These are phyloP conservation scores for Catalaphyllia jardinei DNA, from an alignment of 64 coral and sea anemone genomes.

Conservation along the genomic window DNA sequence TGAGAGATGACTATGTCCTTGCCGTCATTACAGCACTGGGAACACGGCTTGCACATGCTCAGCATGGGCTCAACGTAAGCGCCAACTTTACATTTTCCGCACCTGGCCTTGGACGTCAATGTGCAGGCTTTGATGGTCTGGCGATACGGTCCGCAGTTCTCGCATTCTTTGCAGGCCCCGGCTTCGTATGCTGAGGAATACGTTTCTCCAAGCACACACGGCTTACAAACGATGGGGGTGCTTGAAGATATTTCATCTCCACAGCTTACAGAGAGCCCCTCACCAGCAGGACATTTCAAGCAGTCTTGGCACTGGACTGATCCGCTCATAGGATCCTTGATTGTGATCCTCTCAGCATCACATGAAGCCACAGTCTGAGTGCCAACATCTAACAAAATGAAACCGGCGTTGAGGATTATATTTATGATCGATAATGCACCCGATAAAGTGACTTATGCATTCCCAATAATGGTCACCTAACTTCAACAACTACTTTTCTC, in stretches of 20 bases:
- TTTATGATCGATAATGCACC: too few species aligned
- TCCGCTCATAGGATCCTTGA: background rate
- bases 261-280: conserved; percentile 15
- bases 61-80: background rate
- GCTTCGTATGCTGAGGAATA: conserved; percentile 15
- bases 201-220: conserved; percentile 45
- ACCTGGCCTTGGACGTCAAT: background rate
- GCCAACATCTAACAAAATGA: background rate
- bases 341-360: background rate
- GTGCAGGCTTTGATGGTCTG: conserved; percentile 13
- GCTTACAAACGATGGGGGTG: background rate
- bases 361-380: background rate
- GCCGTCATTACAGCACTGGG: conserved; percentile 50
- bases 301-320: background rate
- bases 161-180: conserved; percentile 32
- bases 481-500: too few species aligned
- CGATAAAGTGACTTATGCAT: too few species aligned
- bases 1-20: background rate
- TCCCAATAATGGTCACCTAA: too few species aligned
- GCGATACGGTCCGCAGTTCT: conserved; percentile 4
- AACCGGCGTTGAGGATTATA: too few species aligned
- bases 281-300: conserved; percentile 1
- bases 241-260: conserved; percentile 7
- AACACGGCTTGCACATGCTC: conserved; percentile 24
- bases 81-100: conserved; percentile 16